These are phyloP conservation scores for Pteronura brasiliensis DNA, from an alignment of 2,113 vertebrate genomes.

Conservation along the genomic window DNA sequence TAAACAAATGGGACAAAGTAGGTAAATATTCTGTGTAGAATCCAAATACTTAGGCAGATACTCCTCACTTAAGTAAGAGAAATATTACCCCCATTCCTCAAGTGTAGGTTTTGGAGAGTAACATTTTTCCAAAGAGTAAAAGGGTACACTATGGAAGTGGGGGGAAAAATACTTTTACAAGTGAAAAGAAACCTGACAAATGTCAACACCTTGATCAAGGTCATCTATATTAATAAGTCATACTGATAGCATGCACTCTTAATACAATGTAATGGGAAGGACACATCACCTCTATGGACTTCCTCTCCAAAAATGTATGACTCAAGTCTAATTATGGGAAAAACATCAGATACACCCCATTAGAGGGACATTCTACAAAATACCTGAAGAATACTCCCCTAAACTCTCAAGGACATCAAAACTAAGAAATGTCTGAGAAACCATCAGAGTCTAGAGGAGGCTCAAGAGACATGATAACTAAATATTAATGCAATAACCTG, in stretches of 20 bases:
- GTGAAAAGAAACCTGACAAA: background rate
- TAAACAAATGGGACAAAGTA: background rate
- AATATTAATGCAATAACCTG: too few species aligned
- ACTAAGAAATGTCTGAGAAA: background rate
- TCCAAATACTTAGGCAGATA: background rate
- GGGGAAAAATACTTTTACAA: background rate
- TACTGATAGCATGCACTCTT: background rate
- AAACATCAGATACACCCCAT: accelerated
- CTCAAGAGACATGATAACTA: background rate
- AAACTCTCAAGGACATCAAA: background rate
- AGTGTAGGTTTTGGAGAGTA: background rate
- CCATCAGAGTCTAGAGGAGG: accelerated
- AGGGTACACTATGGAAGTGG: background rate
- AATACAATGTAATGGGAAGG: too few species aligned
- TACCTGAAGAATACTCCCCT: background rate
- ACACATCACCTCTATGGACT: background rate
- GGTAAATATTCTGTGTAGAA: background rate
- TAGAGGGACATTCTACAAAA: background rate
- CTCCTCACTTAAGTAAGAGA: background rate
- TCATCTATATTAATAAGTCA: too few species aligned
- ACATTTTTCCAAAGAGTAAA: background rate
- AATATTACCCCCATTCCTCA: background rate
- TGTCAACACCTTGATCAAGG: background rate
- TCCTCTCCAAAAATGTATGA: background rate
- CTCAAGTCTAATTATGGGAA: background rate